Conservation (phyloP, 1,140 invertebrate species). For the Nymphalis io region DNA sequence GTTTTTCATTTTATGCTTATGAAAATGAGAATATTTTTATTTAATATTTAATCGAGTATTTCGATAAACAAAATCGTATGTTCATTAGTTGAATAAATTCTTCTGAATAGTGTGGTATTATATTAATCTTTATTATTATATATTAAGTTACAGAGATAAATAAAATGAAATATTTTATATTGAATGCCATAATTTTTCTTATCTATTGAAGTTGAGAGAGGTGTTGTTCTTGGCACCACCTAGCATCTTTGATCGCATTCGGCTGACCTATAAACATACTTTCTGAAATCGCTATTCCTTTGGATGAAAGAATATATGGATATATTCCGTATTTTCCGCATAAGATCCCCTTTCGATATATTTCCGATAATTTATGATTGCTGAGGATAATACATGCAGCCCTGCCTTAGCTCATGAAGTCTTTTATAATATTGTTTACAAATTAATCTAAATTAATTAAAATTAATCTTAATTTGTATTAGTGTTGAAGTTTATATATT, state of each 20-base stretch:
- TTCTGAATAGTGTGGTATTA: not conserved
- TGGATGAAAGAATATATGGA: conserved; percentile 12
- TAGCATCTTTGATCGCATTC: conserved; percentile 57
- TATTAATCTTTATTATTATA: not conserved
- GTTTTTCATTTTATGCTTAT: conserved; percentile 1
- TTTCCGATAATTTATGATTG: conserved; percentile 33
- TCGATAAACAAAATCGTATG: not conserved
- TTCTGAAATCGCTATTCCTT: conserved; percentile 44
- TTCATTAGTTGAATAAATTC: not conserved
- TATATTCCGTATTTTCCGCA: conserved; percentile 16
- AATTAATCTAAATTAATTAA: not conserved
- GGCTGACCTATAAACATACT: conserved; percentile 71
- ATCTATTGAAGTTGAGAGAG: conserved; percentile 11
- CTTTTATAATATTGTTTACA: not conserved
- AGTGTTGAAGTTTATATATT: no score
- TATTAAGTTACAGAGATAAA: not conserved
- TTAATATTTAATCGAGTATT: not conserved
- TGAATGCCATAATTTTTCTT: not conserved
- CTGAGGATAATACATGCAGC: conserved; percentile 1
- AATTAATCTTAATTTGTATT: no score
- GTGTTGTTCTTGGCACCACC: conserved; percentile 34
- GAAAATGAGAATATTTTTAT: not conserved
- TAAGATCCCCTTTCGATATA: conserved; percentile 4
- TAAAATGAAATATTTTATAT: not conserved
- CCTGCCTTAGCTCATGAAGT: not conserved